Evolutionary conservation across 2,113 vertebrate genomes (phyloP).

Genomic region (Neotoma lepida): DNA sequence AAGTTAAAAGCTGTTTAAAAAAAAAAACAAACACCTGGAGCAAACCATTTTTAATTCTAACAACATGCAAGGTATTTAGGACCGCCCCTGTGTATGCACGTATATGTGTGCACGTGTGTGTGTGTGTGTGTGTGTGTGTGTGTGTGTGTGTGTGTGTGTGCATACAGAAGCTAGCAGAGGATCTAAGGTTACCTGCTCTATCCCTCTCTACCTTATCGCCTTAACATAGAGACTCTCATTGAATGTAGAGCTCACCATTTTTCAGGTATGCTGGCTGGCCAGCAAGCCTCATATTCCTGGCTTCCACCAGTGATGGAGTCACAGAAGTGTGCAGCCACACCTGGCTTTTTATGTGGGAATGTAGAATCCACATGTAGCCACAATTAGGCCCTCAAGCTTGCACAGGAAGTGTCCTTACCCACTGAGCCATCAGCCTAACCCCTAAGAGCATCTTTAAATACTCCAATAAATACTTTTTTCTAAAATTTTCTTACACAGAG

Average conservation of each 20-base stretch:
- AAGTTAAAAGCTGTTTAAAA: slow-evolving; percentile 38
- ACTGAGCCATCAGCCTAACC: not conserved
- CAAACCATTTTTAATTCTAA: slow-evolving; percentile 67
- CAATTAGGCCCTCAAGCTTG: not conserved
- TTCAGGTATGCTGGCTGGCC: not conserved
- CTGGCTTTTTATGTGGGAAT: not conserved
- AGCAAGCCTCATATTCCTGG: not conserved
- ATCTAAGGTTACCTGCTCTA: not conserved
- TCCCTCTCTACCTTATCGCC: not conserved
- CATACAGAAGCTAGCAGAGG: not conserved
- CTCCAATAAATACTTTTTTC: not conserved
- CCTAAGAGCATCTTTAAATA: not conserved
- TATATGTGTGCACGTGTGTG: not conserved
- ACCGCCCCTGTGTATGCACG: not conserved
- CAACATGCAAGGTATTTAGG: slow-evolving; percentile 65
- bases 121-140: not conserved
- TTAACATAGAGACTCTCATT: not conserved
- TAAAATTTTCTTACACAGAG: not conserved
- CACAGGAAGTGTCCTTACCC: not conserved
- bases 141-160: no score
- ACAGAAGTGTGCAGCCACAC: not conserved
- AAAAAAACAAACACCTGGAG: slow-evolving; percentile 28
- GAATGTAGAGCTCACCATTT: not conserved
- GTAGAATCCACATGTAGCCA: not conserved
- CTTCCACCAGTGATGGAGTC: not conserved